Percentiles rank a stretch among this genome's conserved stretches.
Evolutionary conservation across 2,113 vertebrate genomes (phyloP).

Genomic region (Phyllopteryx taeniolatus): DNA sequence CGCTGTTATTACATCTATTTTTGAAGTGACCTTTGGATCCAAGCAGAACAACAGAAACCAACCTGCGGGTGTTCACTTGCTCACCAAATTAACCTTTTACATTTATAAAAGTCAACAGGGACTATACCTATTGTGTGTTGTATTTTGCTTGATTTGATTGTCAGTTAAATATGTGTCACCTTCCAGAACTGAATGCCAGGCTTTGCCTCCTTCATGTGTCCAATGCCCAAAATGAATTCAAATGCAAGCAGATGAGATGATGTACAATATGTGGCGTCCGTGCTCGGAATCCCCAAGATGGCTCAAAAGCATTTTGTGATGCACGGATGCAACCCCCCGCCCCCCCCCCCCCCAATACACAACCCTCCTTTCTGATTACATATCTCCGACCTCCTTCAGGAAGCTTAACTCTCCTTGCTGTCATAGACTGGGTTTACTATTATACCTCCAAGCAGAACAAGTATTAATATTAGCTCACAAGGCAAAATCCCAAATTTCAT

Average conservation of each 20-base stretch:
- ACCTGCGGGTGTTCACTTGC: constrained; percentile 3
- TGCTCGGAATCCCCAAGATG: constrained; percentile 63
- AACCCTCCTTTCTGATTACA: constrained; percentile 65
- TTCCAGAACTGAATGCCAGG: constrained; percentile 34
- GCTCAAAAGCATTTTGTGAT: constrained; percentile 63
- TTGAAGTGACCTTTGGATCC: constrained; percentile 39
- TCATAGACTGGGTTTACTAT: constrained; percentile 15
- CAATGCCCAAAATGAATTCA: constrained; percentile 52
- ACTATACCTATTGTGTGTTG: constrained; percentile 20
- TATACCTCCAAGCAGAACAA: background rate
- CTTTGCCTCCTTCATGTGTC: constrained; percentile 25
- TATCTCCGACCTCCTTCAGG: constrained; percentile 61
- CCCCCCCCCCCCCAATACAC: constrained; percentile 29
- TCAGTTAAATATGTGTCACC: constrained; percentile 35
- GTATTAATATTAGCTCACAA: constrained; percentile 12
- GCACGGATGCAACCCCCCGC: constrained; percentile 46
- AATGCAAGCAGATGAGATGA: constrained; percentile 60
- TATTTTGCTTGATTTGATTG: constrained; percentile 15
- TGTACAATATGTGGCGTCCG: constrained; percentile 57
- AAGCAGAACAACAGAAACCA: constrained; percentile 22
- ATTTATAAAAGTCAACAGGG: constrained; percentile 28
- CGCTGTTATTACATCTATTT: constrained; percentile 15
- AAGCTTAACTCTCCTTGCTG: constrained; percentile 46
- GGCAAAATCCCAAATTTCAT: constrained; percentile 16
- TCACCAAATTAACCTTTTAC: constrained; percentile 2